Base-by-base conservation (phyloP, 2,797 vertebrate species). In the Cirrhinus molitorella region DNA sequence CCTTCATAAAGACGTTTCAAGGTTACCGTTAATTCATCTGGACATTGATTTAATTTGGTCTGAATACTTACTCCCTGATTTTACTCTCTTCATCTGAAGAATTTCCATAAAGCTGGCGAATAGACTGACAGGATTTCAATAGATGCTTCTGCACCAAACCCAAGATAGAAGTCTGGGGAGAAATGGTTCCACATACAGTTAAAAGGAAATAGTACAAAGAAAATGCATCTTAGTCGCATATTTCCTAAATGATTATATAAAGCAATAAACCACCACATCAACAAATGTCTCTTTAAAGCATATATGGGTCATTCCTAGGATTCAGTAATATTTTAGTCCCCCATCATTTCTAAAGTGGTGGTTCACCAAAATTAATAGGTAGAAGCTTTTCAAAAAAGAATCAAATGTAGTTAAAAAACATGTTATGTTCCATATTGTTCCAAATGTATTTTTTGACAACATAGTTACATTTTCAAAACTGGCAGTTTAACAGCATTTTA, bases 51-150 rank as follows among this genome's bases (percentile, higher is more conserved):
- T 47, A 4, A 2, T 45, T 81, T 45, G 5, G 31, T 55, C 71
- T 23, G 7, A 78, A 47, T 14, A 93, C 97, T 85, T 94, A 99
- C 98, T 98, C 98, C 95, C 94, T 94, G 90, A 99, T 92, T 97
- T 96, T 97, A 82, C 88, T 78, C 43, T 96, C 94, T 85, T 90
- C 93, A 85, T 96, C 92, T 45, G 89, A 83, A 47, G 88, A 73
- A 7, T 84, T 73, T 40, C 92, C 88, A 23, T 96, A 93, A 17
- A 95, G 92, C 63, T 98, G 96, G 55, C 97, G 93, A 88, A 99
- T 91, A 63, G 88, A 91, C 92, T 95, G 96, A 87, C 95, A 94
- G 59, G 93, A 95, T 94, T 97, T 98, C 74, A 98, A 90, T 45
- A 99, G 95, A 83, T 94, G 91, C 72, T 88, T 93, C 92, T 94